Evolutionary conservation across 2,113 vertebrate genomes (phyloP), one percentile per base, ranked within the genome.

Genomic region (Arenaria interpres): DNA sequence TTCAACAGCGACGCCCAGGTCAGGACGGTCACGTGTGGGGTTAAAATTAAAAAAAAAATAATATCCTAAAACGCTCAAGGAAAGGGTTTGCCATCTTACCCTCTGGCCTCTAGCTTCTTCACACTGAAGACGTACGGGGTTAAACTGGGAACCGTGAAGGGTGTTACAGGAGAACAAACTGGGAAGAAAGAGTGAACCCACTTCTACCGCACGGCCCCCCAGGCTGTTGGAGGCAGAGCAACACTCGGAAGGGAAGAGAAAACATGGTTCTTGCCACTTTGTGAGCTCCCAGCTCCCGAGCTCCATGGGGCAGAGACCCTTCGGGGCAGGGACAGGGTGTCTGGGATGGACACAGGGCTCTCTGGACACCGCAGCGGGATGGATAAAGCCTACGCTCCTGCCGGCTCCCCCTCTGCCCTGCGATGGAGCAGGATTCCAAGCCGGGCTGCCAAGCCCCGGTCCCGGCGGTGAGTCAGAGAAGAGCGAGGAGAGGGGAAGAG

Each of bases 151-250:
- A 24, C 88, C 39, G 82, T 46, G 72, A 87, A 90, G 0, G 5
- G 62, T 7, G 2, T n/a, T 28, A 94, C 46, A 56, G 74, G 85
- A 41, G 62, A 87, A 67, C 13, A 14, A 77, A 78, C 24, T 1
- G 35, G 74, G 76, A 91, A 57, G 72, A 83, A 75, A 90, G 66
- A 66, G 83, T 35, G 75, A 96, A 81, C 62, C 64, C 92, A 57
- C 59, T 28, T 28, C 15, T 30, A 28, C 18, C 9, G n/a, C 24
- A 33, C 4, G 4, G 74, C 46, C 54, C 48, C 45, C 35, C 7
- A 14, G 21, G 19, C 56, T 27, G 4, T 9, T 4, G 43, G 67
- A 59, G 84, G 45, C 91, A 71, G 33, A 75, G 71, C 43, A 73
- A 56, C 14, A 9, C 57, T 39, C 6, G 4, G 64, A 39, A 53